Conservation (phyloP, 2,888 invertebrate species). For the Athalia cordata region DNA sequence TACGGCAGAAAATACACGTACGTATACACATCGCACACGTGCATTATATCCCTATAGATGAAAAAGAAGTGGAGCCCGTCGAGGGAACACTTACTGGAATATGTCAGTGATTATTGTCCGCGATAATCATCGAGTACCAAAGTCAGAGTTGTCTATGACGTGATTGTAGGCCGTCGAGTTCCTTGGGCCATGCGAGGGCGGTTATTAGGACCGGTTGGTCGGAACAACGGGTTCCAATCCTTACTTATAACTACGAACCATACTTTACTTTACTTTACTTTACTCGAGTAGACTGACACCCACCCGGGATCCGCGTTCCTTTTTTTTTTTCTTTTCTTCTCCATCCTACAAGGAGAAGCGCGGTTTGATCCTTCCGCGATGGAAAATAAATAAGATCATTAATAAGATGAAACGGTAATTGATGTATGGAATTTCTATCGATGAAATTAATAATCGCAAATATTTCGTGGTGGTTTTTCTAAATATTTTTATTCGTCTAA, state of each 20-base stretch:
- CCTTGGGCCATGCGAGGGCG: conserved; percentile 71
- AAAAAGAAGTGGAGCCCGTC: conserved; percentile 22
- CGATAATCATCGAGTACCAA: conserved; percentile 70
- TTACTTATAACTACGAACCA: background rate
- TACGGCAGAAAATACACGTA: conserved; percentile 34
- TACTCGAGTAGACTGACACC: conserved; percentile 30
- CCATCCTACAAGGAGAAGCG: background rate
- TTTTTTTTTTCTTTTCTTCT: background rate
- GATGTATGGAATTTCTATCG: too few species aligned
- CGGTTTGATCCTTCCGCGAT: too few species aligned
- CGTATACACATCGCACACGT: too few species aligned
- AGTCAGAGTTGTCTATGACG: conserved; percentile 70
- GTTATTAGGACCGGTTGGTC: conserved; percentile 62
- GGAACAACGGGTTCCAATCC: conserved; percentile 67
- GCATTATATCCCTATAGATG: background rate
- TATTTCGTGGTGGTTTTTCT: too few species aligned
- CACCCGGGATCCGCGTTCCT: background rate
- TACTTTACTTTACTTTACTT: conserved; percentile 22
- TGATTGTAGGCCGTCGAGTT: conserved; percentile 68
- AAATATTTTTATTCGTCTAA: background rate
- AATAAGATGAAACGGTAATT: too few species aligned
- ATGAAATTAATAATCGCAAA: too few species aligned
- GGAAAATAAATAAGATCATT: too few species aligned
- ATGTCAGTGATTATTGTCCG: conserved; percentile 71
- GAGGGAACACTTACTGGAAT: conserved; percentile 69